These are phyloP conservation scores for Asteroscopus sphinx DNA, from an alignment of 2,888 invertebrate species.

Conservation along the genomic window DNA sequence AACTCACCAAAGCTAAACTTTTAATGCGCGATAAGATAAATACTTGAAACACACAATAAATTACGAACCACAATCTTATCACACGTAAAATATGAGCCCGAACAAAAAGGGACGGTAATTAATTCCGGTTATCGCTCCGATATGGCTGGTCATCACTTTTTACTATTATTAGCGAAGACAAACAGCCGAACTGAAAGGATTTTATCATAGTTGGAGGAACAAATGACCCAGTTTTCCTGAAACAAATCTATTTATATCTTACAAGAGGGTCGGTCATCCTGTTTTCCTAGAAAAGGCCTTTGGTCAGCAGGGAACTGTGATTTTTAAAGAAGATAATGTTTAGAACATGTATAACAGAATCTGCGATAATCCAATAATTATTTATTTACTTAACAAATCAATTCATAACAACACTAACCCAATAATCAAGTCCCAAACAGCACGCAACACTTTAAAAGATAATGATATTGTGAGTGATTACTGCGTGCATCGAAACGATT, in stretches of 20 bases:
- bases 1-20: too few species aligned
- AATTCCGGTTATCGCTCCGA: slow-evolving; percentile 50
- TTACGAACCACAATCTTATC: slow-evolving; percentile 44
- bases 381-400: too few species aligned
- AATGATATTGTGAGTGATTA: too few species aligned
- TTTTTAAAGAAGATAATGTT: too few species aligned
- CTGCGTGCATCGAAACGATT: too few species aligned
- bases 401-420: too few species aligned
- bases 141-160: slow-evolving; percentile 58
- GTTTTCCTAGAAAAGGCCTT: background rate
- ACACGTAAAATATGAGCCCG: slow-evolving; percentile 45
- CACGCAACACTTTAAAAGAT: too few species aligned
- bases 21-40: background rate
- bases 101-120: slow-evolving; percentile 59
- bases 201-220: slow-evolving; percentile 45
- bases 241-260: slow-evolving; percentile 44
- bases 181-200: slow-evolving; percentile 49
- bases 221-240: slow-evolving; percentile 26
- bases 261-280: slow-evolving; percentile 9
- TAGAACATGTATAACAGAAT: too few species aligned
- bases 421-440: too few species aligned
- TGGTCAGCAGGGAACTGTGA: background rate
- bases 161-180: slow-evolving; percentile 56
- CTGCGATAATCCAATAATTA: too few species aligned
- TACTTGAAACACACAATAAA: slow-evolving; percentile 34